These are phyloP conservation scores for Macroramphosus scolopax DNA, from an alignment of 2,797 vertebrate species.

Conservation along the genomic window DNA sequence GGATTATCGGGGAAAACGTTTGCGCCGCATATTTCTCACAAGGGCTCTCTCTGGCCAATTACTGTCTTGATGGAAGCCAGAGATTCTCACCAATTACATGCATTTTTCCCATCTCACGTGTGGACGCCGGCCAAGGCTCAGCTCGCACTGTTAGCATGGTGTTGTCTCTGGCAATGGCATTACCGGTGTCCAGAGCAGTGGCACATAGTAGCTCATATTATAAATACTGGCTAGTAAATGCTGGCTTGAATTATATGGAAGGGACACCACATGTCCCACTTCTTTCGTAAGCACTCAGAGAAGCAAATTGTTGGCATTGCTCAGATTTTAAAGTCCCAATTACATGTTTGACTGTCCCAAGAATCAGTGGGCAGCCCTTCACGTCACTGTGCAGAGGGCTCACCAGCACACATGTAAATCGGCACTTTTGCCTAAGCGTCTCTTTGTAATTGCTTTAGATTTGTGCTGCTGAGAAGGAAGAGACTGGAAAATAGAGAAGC, in stretches of 20 bases:
- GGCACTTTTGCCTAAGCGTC: constrained; percentile 36
- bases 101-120: constrained; percentile 70
- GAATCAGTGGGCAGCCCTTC: constrained; percentile 49
- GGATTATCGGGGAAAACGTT: constrained; percentile 76
- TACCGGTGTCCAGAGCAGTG: constrained; percentile 52
- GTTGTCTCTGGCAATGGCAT: constrained; percentile 60
- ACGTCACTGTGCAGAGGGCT: constrained; percentile 37
- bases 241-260: constrained; percentile 45
- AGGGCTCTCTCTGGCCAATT: constrained; percentile 75
- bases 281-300: constrained; percentile 39
- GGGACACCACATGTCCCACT: constrained; percentile 52
- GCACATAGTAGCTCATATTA: constrained; percentile 46
- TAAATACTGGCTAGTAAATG: constrained; percentile 41
- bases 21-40: constrained; percentile 74
- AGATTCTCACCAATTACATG: constrained; percentile 77
- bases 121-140: constrained; percentile 65
- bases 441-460: constrained; percentile 40
- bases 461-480: constrained; percentile 44
- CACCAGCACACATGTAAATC: constrained; percentile 43
- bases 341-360: constrained; percentile 55
- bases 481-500: constrained; percentile 19
- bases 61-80: constrained; percentile 76
- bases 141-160: constrained; percentile 58
- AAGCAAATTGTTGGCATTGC: constrained; percentile 43
- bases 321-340: constrained; percentile 53